A percentile compares a stretch with the other conserved stretches of the same genome.
Conservation (phyloP, 2,888 invertebrate genomes). For the Drosophila nr. medialis region DNA sequence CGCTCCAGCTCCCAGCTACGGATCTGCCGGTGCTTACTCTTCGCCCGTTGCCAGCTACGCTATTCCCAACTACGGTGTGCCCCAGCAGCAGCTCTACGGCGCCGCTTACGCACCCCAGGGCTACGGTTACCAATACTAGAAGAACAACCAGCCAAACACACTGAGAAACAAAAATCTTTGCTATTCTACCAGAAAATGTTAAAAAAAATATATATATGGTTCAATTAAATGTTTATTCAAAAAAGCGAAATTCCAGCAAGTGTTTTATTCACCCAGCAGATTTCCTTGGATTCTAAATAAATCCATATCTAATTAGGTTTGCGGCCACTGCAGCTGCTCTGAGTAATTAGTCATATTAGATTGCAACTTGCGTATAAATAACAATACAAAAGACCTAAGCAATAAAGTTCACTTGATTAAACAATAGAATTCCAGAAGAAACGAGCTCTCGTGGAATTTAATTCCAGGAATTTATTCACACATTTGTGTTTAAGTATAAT, state of each 20-base stretch:
- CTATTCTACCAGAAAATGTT: constrained; percentile 38
- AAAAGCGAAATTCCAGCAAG: constrained; percentile 21
- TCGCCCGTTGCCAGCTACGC: constrained; percentile 72
- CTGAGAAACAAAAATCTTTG: constrained; percentile 33
- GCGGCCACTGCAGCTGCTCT: constrained; percentile 18
- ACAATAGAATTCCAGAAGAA: neutral
- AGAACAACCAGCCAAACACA: constrained; percentile 10
- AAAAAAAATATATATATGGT: constrained; percentile 46
- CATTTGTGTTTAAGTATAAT: neutral
- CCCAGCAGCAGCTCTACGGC: constrained; percentile 64
- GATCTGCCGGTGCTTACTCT: constrained; percentile 78
- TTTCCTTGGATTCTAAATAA: neutral
- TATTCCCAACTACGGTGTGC: constrained; percentile 67
- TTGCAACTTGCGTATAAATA: constrained; percentile 1
- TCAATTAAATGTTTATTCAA: constrained; percentile 28
- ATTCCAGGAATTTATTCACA: neutral
- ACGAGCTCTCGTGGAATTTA: neutral
- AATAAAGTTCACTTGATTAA: neutral
- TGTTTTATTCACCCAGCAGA: constrained; percentile 19
- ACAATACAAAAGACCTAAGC: neutral
- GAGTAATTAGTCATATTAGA: neutral
- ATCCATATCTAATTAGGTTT: neutral
- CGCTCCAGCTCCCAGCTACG: constrained; percentile 62
- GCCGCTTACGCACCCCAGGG: constrained; percentile 66
- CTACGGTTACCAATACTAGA: constrained; percentile 61